Evolutionary conservation across 37 sponge, comb jelly and placozoan genomes (phyloP).

Genomic region (Halichondria panicea): DNA sequence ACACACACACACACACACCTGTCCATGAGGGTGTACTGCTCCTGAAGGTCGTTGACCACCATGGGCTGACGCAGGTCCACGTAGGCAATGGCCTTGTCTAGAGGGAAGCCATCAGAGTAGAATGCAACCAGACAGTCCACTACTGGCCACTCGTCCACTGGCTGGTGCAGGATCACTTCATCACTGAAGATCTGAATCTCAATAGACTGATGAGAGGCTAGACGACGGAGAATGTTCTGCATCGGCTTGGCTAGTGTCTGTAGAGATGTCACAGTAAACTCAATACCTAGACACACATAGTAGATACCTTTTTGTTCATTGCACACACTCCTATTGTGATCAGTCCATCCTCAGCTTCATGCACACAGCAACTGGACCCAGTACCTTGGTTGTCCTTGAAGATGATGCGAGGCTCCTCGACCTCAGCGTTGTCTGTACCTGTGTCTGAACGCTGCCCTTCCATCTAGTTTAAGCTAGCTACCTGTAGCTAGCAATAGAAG

Average conservation of each 20-base stretch:
- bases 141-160: conserved; percentile 84
- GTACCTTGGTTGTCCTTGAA: too few species aligned
- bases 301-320: conserved; percentile 83
- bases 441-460: too few species aligned
- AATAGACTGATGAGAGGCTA: conserved; percentile 53
- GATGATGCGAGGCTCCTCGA: too few species aligned
- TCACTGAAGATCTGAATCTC: conserved; percentile 80
- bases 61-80: conserved; percentile 77
- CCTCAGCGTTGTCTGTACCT: too few species aligned
- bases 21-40: conserved; percentile 79
- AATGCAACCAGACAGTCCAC: conserved; percentile 88
- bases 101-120: conserved; percentile 85
- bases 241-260: conserved; percentile 84
- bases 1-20: conserved; percentile 58
- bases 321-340: conserved; percentile 89
- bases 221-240: conserved; percentile 76
- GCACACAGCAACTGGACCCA: too few species aligned
- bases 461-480: too few species aligned
- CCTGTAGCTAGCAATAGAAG: too few species aligned
- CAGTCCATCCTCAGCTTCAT: too few species aligned
- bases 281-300: too few species aligned
- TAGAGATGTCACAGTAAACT: too few species aligned
- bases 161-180: conserved; percentile 64
- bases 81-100: conserved; percentile 89
- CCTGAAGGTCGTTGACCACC: conserved; percentile 86